Base-by-base conservation (phyloP, 2,113 vertebrate genomes). In the Alexandromys fortis region DNA sequence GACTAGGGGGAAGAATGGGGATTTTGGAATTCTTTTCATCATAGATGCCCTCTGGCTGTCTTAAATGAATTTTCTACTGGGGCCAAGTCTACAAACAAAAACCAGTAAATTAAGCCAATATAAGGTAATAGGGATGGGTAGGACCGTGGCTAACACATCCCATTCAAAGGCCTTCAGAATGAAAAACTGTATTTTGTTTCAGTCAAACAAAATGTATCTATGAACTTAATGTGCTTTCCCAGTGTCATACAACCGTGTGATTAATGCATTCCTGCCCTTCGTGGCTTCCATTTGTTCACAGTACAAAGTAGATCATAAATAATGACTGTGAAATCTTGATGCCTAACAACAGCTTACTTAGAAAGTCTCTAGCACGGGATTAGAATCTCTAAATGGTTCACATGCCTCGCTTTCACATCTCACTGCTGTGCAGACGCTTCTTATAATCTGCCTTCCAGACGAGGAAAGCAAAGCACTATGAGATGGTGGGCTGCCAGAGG, bases 111-210 rank as follows among this genome's bases (percentile, higher is more conserved):
- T 79, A 70, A 93, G 17, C 19, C 24, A 78, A 72, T 72, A 30
- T 55, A 92, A 91, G 7, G 16, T 35, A 91, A 58, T 22, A 86
- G 42, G 58, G 49, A 55, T n/a, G 7, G 5, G 30, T 83, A 19
- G 61, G 21, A 68, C 33, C 75, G 17, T 85, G n/a, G 19, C 77
- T 89, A 89, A 76, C 47, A 91, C 76, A 30, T 55, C 19, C 19
- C 55, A 94, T 33, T 49, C 7, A 77, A 92, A 86, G 65, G n/a
- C 22, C 85, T 86, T 87, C 42, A 49, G 47, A 26, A 30, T 77
- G 11, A 87, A 94, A 96, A 76, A 0, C 35, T 94, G 24, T 86
- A 82, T 78, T 81, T 83, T 30, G 70, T 96, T 75, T 28, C 92
- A 88, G 22, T 52, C 22, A 83, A 67, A 67, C 8, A 95, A 92